phyloP scores from a whole-genome alignment of 2,888 invertebrate species.

The Tanypteryx hageni region DNA sequence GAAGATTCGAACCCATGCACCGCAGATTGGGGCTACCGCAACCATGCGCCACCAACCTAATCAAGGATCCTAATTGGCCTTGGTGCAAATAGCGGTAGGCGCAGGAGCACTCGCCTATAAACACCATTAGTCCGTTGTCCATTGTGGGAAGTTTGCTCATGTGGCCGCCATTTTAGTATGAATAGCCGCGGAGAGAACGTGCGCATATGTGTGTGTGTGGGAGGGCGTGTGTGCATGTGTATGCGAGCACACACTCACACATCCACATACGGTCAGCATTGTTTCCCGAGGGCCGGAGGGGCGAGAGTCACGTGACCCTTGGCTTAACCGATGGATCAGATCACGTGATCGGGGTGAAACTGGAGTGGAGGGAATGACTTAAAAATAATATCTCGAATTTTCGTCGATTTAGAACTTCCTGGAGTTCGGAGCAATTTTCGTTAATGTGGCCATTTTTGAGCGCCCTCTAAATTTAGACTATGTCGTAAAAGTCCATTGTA shows the following conservation, averaged over 20 bases:
- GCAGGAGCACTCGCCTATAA: background rate
- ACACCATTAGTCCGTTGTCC: background rate
- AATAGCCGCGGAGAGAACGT: background rate
- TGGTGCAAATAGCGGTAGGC: background rate
- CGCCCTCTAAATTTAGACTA: too few species aligned
- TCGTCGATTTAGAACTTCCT: background rate
- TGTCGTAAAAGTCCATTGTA: too few species aligned
- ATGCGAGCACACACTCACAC: too few species aligned
- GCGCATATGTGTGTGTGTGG: background rate
- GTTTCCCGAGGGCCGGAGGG: background rate
- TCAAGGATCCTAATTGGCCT: conserved; percentile 26
- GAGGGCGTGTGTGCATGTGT: too few species aligned
- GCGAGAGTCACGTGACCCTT: background rate
- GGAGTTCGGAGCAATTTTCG: background rate
- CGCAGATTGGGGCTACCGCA: background rate
- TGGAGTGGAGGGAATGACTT: background rate
- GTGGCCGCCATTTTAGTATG: conserved; percentile 30
- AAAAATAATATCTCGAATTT: background rate
- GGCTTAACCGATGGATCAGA: background rate
- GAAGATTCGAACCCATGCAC: conserved; percentile 2
- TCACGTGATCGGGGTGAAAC: background rate
- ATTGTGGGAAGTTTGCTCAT: conserved; percentile 32
- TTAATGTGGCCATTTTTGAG: background rate
- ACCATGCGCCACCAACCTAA: background rate
- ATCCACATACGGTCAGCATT: background rate